These are phyloP conservation scores for Conomelus anceps DNA, from an alignment of 2,888 invertebrate species.

Conservation along the genomic window DNA sequence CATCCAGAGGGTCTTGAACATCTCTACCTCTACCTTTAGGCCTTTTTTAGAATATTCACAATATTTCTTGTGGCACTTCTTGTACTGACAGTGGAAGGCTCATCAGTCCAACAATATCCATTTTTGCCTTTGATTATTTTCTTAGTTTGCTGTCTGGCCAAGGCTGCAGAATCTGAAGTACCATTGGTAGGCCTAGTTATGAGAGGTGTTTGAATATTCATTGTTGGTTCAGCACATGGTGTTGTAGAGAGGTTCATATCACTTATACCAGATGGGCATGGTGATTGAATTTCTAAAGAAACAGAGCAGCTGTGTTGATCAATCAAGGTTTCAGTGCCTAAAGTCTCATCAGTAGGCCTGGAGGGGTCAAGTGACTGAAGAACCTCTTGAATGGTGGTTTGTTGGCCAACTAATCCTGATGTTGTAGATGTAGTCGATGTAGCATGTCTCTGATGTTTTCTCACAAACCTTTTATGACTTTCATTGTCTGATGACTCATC, in stretches of 20 bases:
- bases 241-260: too few species aligned
- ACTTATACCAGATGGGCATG: too few species aligned
- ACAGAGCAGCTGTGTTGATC: too few species aligned
- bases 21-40: constrained; percentile 7
- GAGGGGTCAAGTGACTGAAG: not conserved
- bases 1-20: not conserved
- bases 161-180: not conserved
- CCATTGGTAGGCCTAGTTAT: not conserved
- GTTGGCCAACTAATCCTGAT: not conserved
- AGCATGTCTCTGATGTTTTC: not conserved
- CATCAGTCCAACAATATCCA: not conserved
- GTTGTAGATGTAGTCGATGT: not conserved
- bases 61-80: not conserved
- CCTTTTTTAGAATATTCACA: not conserved
- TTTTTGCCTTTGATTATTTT: constrained; percentile 7
- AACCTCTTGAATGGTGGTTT: not conserved
- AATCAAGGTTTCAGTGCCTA: not conserved
- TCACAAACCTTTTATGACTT: not conserved
- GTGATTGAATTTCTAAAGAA: too few species aligned
- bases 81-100: constrained; percentile 6
- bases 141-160: not conserved
- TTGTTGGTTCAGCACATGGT: too few species aligned
- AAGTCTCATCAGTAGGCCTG: not conserved
- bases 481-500: constrained; percentile 1
- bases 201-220: too few species aligned